Conservation (phyloP, 1,140 invertebrate species). For the Seison nebaliae region DNA sequence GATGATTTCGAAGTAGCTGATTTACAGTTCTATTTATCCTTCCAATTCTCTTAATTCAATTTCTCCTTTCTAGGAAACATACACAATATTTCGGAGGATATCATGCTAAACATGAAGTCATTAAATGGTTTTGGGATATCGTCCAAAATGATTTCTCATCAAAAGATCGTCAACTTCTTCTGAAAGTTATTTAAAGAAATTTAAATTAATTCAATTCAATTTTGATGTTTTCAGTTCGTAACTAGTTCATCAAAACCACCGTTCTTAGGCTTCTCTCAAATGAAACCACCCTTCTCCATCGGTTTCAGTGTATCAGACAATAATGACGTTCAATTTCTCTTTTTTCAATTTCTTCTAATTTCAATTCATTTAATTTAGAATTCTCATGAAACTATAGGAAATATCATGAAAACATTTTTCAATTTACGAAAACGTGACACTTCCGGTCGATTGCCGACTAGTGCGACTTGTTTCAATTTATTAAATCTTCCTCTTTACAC, state of each 20-base stretch:
- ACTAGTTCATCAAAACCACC: slow-evolving; percentile 95
- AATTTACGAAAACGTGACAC: slow-evolving; percentile 77
- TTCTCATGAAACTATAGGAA: slow-evolving; percentile 74
- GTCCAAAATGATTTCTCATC: slow-evolving; percentile 73
- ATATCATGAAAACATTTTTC: slow-evolving; percentile 85
- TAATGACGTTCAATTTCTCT: slow-evolving; percentile 40
- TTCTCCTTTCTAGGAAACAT: slow-evolving; percentile 35
- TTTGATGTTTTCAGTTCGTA: slow-evolving; percentile 49
- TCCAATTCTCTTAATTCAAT: slow-evolving; percentile 1
- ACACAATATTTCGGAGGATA: slow-evolving; percentile 98
- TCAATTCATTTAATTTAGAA: slow-evolving; percentile 32
- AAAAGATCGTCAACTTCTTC: slow-evolving; percentile 63
- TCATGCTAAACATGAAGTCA: slow-evolving; percentile 83
- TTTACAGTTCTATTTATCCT: slow-evolving; percentile 33
- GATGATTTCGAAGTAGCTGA: slow-evolving; percentile 52
- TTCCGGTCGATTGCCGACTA: slow-evolving; percentile 73
- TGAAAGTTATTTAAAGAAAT: slow-evolving; percentile 37
- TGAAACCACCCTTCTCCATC: slow-evolving; percentile 94
- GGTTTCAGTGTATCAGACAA: slow-evolving; percentile 92
- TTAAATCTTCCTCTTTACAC: slow-evolving; percentile 94
- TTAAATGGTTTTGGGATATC: slow-evolving; percentile 96
- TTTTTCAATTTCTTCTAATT: background rate
- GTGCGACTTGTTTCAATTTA: slow-evolving; percentile 94
- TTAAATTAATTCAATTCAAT: slow-evolving; percentile 2
- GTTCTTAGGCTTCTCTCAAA: slow-evolving; percentile 71